Evolutionary conservation across 2,113 vertebrate species (phyloP).

Genomic region (Protobothrops flavoviridis): DNA sequence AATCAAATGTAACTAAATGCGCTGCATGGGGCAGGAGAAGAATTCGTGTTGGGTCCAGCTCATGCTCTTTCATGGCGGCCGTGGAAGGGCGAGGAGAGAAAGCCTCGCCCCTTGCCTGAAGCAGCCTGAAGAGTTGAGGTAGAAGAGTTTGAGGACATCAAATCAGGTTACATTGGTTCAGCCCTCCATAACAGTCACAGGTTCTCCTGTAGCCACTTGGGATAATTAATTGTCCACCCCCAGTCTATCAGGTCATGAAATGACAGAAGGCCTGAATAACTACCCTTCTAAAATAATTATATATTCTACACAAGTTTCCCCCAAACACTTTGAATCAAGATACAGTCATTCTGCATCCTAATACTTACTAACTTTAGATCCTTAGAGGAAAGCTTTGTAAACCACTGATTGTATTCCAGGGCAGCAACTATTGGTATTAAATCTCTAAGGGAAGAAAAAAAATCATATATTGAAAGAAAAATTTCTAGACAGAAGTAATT

Average conservation of each 20-base stretch:
- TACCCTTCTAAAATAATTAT: not conserved
- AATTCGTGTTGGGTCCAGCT: not conserved
- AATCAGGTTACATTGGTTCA: not conserved
- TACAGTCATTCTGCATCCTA: slow-evolving; percentile 3
- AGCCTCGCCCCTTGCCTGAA: not conserved
- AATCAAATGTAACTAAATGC: not conserved
- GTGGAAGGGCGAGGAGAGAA: not conserved
- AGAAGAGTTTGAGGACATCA: not conserved
- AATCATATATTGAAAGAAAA: slow-evolving; percentile 43
- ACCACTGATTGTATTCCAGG: slow-evolving; percentile 97
- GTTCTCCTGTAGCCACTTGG: not conserved
- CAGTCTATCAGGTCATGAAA: not conserved
- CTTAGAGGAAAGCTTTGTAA: slow-evolving; percentile 93
- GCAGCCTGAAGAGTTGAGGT: not conserved
- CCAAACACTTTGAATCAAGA: not conserved
- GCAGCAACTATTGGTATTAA: slow-evolving; percentile 95
- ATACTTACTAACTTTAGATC: slow-evolving; percentile 93
- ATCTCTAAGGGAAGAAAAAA: slow-evolving; percentile 79
- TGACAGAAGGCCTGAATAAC: not conserved
- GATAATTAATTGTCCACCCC: not conserved
- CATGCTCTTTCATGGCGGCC: not conserved
- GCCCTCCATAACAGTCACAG: not conserved
- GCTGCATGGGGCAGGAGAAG: not conserved
- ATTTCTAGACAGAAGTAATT: not conserved
- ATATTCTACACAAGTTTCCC: not conserved